Conservation (phyloP, 2,888 invertebrate species). For the Ligdia adustata region DNA sequence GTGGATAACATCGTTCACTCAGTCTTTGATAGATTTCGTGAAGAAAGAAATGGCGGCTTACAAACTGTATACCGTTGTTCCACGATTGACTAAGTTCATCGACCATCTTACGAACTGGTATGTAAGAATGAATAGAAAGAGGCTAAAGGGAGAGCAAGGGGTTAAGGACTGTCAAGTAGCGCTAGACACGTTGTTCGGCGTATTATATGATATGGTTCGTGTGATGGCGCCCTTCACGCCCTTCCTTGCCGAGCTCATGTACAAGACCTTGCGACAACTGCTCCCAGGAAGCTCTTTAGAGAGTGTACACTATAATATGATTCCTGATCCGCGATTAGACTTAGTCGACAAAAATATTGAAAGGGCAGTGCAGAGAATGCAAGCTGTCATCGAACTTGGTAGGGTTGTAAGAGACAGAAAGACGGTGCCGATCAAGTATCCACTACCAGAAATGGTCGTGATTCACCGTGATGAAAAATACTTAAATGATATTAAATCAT, state of each 20-base stretch:
- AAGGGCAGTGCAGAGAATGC: slow-evolving; percentile 95
- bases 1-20: slow-evolving; percentile 98
- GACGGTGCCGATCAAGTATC: slow-evolving; percentile 97
- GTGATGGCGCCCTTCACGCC: slow-evolving; percentile 99
- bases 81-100: slow-evolving; percentile 96
- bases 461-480: slow-evolving; percentile 93
- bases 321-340: slow-evolving; percentile 88
- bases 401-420: slow-evolving; percentile 96
- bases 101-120: slow-evolving; percentile 99
- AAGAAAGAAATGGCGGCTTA: slow-evolving; percentile 97
- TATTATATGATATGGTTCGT: slow-evolving; percentile 93
- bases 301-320: slow-evolving; percentile 96
- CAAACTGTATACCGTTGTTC: slow-evolving; percentile 97
- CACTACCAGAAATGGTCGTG: slow-evolving; percentile 97
- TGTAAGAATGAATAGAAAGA: slow-evolving; percentile 97
- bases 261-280: slow-evolving; percentile 91
- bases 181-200: slow-evolving; percentile 93
- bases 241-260: slow-evolving; percentile 97
- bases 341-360: slow-evolving; percentile 95
- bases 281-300: slow-evolving; percentile 82
- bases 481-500: slow-evolving; percentile 89
- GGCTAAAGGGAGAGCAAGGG: slow-evolving; percentile 96
- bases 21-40: slow-evolving; percentile 94
- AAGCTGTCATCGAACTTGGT: slow-evolving; percentile 96
- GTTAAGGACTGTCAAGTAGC: slow-evolving; percentile 92